Base-by-base conservation (phyloP, 2,797 vertebrate genomes). In the Myotis pilosus region DNA sequence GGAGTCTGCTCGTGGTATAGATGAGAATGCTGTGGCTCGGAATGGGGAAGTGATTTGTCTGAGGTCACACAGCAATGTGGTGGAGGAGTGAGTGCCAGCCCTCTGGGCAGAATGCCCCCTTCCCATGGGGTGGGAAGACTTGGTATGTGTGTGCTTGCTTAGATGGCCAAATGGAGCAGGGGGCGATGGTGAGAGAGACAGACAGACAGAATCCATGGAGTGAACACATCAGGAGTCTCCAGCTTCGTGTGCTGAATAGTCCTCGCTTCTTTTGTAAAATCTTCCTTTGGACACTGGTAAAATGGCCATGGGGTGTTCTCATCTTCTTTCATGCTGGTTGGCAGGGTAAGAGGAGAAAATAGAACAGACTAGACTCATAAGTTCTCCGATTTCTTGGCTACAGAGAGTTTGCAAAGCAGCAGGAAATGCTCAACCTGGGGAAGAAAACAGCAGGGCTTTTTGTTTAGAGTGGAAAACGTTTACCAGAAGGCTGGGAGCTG, bases 381-480 rank as follows among this genome's bases (percentile, higher is more conserved):
- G 17, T 28, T 13, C 17, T 85, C 53, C 10, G 6, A 71, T 76
- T 75, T 28, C 89, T 85, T 92, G 76, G 57, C 60, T 79, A 19
- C 23, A 3, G 49, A 87, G 78, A 75, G 25, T 41, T 64, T 69
- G 30, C 12, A 76, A 47, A 57, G 49, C 41, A 75, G 44, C 28
- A 51, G 64, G 60, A 71, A 38, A 15, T 62, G 74, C 83, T 84
- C 69, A 90, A 12, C 36, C 55, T 49, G 69, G 60, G 47, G n/a
- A 47, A 82, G 51, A 74, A 78, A 60, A 10, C 2, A 84, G 57
- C 38, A 44, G 49, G 2, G 15, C 2, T 57, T 16, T 19, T 92
- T 88, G 64, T 66, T 88, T 51, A 47, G 23, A 95, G 47, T 23
- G 51, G 87, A 91, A 92, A 94, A 60, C 36, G 10, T 62, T 9